Percentiles rank a stretch among this genome's conserved stretches.
phyloP scores from a whole-genome alignment of 2,113 vertebrate species.

The Pterocles orientalis region DNA sequence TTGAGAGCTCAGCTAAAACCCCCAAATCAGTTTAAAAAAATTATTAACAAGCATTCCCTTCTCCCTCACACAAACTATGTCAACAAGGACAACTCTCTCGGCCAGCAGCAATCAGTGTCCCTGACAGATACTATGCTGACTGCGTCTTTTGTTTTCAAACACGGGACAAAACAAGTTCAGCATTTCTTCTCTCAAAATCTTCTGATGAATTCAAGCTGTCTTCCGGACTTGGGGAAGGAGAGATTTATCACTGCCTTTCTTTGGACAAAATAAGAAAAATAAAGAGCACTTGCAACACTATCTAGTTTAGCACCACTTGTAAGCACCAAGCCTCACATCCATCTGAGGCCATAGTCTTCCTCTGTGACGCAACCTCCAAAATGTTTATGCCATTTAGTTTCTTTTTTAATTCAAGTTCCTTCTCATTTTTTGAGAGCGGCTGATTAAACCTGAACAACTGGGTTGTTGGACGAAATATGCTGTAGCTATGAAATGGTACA shows the following conservation, averaged over 20 bases:
- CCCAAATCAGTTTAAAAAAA: not conserved
- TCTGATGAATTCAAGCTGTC: not conserved
- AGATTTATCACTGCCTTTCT: not conserved
- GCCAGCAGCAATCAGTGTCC: not conserved
- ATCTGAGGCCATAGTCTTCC: not conserved
- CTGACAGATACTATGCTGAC: not conserved
- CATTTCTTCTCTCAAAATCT: not conserved
- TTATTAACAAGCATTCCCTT: not conserved
- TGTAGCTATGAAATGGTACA: slow-evolving; percentile 80
- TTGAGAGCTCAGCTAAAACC: not conserved
- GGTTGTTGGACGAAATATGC: slow-evolving; percentile 79
- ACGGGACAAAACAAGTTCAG: not conserved
- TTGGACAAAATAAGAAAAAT: not conserved
- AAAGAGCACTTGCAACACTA: not conserved
- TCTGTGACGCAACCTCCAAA: not conserved
- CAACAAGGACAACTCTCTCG: not conserved
- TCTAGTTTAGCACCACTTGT: not conserved
- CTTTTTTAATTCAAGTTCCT: slow-evolving; percentile 15
- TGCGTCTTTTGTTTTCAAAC: not conserved
- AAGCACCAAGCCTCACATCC: not conserved
- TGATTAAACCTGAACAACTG: slow-evolving; percentile 83
- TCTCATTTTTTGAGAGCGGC: slow-evolving; percentile 72
- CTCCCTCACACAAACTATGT: not conserved
- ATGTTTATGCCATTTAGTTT: not conserved
- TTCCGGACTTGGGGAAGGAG: not conserved